Percentiles rank a stretch among this genome's conserved stretches.
phyloP scores from a whole-genome alignment of 1,140 invertebrate species.

The Bombus waltoni region DNA sequence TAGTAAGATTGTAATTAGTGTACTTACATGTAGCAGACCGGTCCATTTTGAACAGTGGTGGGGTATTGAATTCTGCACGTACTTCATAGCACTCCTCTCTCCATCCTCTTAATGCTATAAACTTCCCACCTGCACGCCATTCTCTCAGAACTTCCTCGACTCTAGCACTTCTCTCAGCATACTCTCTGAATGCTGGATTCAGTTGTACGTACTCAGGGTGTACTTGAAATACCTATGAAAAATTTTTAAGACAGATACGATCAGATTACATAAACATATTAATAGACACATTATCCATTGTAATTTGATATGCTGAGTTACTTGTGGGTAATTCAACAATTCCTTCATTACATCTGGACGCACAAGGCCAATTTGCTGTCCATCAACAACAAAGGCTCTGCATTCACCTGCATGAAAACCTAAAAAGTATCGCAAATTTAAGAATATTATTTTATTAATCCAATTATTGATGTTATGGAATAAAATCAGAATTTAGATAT shows the following conservation, averaged over 20 bases:
- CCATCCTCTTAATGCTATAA: conserved; percentile 92
- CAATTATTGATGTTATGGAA: background rate
- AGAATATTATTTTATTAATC: background rate
- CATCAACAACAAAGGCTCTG: conserved; percentile 93
- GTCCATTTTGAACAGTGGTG: conserved; percentile 94
- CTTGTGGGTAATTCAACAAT: conserved; percentile 91
- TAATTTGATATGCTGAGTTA: background rate
- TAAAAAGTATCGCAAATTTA: conserved; percentile 72
- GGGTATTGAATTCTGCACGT: conserved; percentile 87
- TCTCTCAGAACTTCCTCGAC: conserved; percentile 91
- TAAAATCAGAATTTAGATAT: background rate
- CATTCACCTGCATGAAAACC: conserved; percentile 89
- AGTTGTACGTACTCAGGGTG: conserved; percentile 89
- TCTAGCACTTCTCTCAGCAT: conserved; percentile 89
- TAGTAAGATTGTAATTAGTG: background rate
- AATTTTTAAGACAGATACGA: background rate
- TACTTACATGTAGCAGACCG: conserved; percentile 92
- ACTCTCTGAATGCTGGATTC: conserved; percentile 92
- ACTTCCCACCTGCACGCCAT: conserved; percentile 85
- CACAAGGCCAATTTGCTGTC: conserved; percentile 93
- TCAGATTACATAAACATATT: background rate
- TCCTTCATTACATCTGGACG: conserved; percentile 91
- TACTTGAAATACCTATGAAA: conserved; percentile 86
- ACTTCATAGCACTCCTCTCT: conserved; percentile 96
- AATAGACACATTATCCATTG: no score